phyloP scores from a whole-genome alignment of 2,888 invertebrate species.

The Metallyticus violacea region DNA sequence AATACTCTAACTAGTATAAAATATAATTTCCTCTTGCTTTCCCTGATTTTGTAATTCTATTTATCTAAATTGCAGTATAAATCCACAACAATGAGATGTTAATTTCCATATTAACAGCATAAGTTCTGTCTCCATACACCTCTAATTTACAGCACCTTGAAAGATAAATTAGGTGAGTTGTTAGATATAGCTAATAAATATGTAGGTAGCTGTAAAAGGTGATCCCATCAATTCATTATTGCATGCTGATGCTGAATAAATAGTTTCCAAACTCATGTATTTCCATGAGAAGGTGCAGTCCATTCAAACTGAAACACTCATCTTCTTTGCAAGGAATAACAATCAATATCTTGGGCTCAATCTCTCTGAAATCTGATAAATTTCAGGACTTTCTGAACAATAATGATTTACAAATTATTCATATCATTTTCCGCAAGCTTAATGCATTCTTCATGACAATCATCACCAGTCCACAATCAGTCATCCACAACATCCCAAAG shows the following conservation, averaged over 20 bases:
- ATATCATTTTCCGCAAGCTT: not conserved
- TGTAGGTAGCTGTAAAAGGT: not conserved
- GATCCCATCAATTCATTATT: not conserved
- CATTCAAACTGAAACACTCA: not conserved
- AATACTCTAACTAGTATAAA: not conserved
- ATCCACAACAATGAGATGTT: not conserved
- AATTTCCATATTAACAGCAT: not conserved
- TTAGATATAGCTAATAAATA: not conserved
- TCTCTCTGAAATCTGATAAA: not conserved
- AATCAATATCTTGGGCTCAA: not conserved
- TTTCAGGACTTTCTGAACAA: not conserved
- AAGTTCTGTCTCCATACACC: not conserved
- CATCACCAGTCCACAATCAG: slow-evolving; percentile 41
- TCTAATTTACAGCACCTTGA: not conserved
- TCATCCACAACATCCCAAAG: slow-evolving; percentile 85
- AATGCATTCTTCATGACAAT: not conserved
- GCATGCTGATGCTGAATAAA: not conserved
- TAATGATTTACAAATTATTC: not conserved
- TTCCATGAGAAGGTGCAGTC: not conserved
- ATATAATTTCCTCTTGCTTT: not conserved
- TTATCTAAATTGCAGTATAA: not conserved
- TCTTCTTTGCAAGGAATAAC: not conserved
- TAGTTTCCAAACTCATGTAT: not conserved
- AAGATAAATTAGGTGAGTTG: not conserved
- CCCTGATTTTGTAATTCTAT: not conserved